A percentile compares a stretch with the other conserved stretches of the same genome.
Evolutionary conservation across 2,113 vertebrate species (phyloP).

Genomic region (Sylvia atricapilla): DNA sequence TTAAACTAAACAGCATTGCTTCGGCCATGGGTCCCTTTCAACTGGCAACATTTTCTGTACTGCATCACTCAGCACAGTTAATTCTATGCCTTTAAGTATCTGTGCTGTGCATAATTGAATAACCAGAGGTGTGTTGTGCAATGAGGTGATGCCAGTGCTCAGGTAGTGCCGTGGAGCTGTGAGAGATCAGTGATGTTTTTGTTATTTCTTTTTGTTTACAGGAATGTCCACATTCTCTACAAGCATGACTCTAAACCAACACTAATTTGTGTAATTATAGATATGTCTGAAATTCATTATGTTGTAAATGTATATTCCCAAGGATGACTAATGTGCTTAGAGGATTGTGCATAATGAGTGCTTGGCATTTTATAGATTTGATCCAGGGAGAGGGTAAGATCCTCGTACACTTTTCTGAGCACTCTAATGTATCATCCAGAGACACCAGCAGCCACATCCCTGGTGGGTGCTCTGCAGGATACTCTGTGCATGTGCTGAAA

Average conservation of each 20-base stretch:
- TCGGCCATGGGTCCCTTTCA: background rate
- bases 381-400: background rate
- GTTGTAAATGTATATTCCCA: background rate
- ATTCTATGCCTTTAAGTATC: background rate
- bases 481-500: background rate
- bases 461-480: background rate
- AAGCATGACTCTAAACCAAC: background rate
- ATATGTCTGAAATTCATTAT: background rate
- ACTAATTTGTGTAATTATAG: background rate
- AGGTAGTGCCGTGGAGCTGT: background rate
- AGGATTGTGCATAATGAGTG: background rate
- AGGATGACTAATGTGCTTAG: background rate
- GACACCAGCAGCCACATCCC: background rate
- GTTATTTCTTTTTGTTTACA: background rate
- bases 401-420: rapidly evolving
- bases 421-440: background rate
- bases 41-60: background rate
- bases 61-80: background rate
- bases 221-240: background rate
- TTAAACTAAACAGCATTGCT: background rate
- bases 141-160: rapidly evolving
- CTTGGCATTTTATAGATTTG: background rate
- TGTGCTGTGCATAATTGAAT: background rate
- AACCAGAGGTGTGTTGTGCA: background rate
- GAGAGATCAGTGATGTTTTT: background rate